phyloP scores from a whole-genome alignment of 1,140 invertebrate genomes.

The Drosophila insularis region DNA sequence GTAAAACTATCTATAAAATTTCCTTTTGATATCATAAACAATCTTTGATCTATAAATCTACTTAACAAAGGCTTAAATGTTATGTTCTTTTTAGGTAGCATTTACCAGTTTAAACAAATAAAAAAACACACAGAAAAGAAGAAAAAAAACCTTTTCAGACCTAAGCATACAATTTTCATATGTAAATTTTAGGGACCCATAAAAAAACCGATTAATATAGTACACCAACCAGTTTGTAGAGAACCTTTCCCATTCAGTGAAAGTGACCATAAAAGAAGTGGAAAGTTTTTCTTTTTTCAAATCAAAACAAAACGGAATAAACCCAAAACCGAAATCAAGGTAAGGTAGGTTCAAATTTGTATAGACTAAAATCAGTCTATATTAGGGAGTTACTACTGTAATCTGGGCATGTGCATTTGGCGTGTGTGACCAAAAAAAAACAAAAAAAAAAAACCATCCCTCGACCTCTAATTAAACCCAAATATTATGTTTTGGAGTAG shows the following conservation, averaged over 20 bases:
- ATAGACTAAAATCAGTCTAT: no score
- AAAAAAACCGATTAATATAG: constrained; percentile 19
- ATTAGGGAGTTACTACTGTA: constrained; percentile 37
- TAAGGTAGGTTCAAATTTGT: no score
- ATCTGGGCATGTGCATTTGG: constrained; percentile 39
- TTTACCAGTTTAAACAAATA: not conserved
- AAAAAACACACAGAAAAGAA: no score
- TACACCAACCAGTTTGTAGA: constrained; percentile 35
- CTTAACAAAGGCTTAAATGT: not conserved
- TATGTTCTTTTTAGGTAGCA: not conserved
- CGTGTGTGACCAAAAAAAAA: constrained; percentile 26
- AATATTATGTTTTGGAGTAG: constrained; percentile 22
- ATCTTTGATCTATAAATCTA: constrained; percentile 6
- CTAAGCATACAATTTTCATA: constrained; percentile 29
- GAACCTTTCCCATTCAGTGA: constrained; percentile 43
- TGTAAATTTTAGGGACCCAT: constrained; percentile 25
- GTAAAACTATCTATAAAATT: not conserved
- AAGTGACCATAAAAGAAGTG: constrained; percentile 61
- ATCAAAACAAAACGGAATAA: no score
- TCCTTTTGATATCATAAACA: not conserved
- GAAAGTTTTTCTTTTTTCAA: constrained; percentile 60
- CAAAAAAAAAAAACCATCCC: constrained; percentile 14
- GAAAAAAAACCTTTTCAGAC: not conserved
- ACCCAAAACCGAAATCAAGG: not conserved
- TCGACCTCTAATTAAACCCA: constrained; percentile 50